Percentiles rank a stretch among this genome's conserved stretches.
These are phyloP conservation scores for Rotaria sp. DNA, from an alignment of 2,888 invertebrate species.

Conservation along the genomic window DNA sequence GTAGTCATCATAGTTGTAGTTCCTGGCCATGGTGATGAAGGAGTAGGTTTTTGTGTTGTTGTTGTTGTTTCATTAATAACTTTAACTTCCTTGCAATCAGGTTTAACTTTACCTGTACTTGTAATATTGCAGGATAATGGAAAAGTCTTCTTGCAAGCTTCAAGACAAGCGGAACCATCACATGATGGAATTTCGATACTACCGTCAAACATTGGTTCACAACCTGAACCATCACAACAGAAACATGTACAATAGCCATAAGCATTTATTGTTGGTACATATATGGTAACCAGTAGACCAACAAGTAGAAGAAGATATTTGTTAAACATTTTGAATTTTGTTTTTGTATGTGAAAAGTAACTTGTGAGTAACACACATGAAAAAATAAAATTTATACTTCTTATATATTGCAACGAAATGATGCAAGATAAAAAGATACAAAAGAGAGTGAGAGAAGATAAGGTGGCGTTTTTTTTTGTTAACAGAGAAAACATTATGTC, in stretches of 20 bases:
- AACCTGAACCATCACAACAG: not conserved
- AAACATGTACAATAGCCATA: not conserved
- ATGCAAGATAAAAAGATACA: too few relatives aligned
- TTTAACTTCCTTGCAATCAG: not conserved
- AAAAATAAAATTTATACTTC: too few relatives aligned
- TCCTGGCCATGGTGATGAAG: too few relatives aligned
- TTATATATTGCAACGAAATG: too few relatives aligned
- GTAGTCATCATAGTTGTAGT: too few relatives aligned
- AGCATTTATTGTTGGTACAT: not conserved
- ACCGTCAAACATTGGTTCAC: not conserved
- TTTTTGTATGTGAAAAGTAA: not conserved
- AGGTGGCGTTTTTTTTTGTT: too few relatives aligned
- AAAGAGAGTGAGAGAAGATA: too few relatives aligned
- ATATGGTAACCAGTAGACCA: not conserved
- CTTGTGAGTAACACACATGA: too few relatives aligned
- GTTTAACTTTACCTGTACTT: not conserved
- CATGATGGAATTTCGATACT: not conserved
- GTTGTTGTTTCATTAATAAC: too few relatives aligned
- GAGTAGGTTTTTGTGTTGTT: too few relatives aligned
- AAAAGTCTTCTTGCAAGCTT: not conserved
- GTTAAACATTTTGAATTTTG: not conserved
- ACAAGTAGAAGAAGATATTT: not conserved
- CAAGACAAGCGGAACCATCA: not conserved
- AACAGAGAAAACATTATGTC: too few relatives aligned
- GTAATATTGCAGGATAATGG: not conserved